phyloP scores from a whole-genome alignment of 1,140 invertebrate genomes.

The Coboldia fuscipes region DNA sequence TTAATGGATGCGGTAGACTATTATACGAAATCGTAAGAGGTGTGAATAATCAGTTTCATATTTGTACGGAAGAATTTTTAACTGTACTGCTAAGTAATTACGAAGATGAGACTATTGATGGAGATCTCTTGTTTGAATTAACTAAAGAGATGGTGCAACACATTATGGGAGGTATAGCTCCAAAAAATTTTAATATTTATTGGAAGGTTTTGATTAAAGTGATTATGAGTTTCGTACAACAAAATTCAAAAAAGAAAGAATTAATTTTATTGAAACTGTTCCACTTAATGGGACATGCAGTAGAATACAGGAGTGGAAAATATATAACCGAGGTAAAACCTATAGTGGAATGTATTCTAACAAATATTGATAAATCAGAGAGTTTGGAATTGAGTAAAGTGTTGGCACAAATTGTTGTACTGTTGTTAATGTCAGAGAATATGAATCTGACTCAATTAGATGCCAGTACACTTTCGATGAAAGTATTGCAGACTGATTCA shows the following conservation, averaged over 20 bases:
- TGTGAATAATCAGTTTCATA: conserved; percentile 61
- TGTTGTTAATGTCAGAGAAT: conserved; percentile 34
- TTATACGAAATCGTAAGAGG: conserved; percentile 72
- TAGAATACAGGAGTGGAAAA: conserved; percentile 37
- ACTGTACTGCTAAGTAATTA: conserved; percentile 34
- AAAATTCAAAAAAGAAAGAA: neutral
- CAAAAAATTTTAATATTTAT: conserved; percentile 33
- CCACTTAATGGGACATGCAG: conserved; percentile 30
- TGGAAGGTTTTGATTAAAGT: conserved; percentile 22
- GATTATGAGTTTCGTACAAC: neutral
- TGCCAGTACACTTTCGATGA: conserved; percentile 36
- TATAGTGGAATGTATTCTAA: no score
- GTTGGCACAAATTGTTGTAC: conserved; percentile 30
- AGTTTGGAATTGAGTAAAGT: no score
- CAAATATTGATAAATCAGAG: no score
- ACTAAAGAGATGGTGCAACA: conserved; percentile 33
- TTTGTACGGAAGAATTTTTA: conserved; percentile 40
- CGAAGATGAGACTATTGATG: conserved; percentile 25
- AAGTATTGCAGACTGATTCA: conserved; percentile 29
- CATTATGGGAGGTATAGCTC: conserved; percentile 29
- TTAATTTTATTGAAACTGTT: conserved; percentile 14
- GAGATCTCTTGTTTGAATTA: conserved; percentile 35
- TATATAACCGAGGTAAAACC: conserved; percentile 31
- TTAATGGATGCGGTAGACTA: conserved; percentile 54
- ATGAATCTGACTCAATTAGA: conserved; percentile 43